A percentile compares a stretch with the other conserved stretches of the same genome.
Conservation (phyloP, 2,888 invertebrate genomes). For the Cantharis nigra region DNA sequence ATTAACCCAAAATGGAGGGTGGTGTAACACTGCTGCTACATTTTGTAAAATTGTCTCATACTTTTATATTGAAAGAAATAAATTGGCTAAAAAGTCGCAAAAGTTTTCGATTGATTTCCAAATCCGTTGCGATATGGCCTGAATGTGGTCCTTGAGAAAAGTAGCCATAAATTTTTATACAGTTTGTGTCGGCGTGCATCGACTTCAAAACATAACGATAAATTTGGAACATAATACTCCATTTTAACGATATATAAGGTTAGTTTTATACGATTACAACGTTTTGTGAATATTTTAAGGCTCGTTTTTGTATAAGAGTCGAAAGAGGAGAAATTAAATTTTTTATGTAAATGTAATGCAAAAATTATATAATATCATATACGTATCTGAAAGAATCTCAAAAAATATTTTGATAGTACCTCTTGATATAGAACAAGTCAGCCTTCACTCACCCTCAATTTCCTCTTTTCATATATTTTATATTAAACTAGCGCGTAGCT, state of each 20-base stretch:
- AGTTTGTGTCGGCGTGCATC: constrained; percentile 40
- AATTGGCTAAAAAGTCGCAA: constrained; percentile 18
- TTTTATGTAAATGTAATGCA: background rate
- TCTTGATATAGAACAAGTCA: constrained; percentile 22
- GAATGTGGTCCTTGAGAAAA: constrained; percentile 34
- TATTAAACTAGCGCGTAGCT: constrained; percentile 28
- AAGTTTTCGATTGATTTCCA: constrained; percentile 30
- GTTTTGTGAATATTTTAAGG: constrained; percentile 10
- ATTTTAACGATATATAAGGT: constrained; percentile 23
- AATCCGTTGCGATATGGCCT: constrained; percentile 33
- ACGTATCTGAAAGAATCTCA: constrained; percentile 15
- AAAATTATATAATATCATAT: constrained; percentile 6
- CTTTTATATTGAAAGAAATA: constrained; percentile 29
- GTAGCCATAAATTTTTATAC: constrained; percentile 46
- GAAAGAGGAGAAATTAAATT: background rate
- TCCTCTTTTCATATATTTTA: constrained; percentile 26
- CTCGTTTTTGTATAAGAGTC: background rate
- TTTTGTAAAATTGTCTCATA: background rate
- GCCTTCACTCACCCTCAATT: constrained; percentile 23
- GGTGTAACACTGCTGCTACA: background rate
- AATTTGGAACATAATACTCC: constrained; percentile 38
- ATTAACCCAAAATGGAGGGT: background rate
- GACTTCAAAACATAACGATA: constrained; percentile 43
- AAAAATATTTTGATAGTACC: constrained; percentile 9
- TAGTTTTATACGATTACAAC: constrained; percentile 21